These are phyloP conservation scores for Nephrotoma guestfalica DNA, from an alignment of 2,888 invertebrate genomes.

Conservation along the genomic window DNA sequence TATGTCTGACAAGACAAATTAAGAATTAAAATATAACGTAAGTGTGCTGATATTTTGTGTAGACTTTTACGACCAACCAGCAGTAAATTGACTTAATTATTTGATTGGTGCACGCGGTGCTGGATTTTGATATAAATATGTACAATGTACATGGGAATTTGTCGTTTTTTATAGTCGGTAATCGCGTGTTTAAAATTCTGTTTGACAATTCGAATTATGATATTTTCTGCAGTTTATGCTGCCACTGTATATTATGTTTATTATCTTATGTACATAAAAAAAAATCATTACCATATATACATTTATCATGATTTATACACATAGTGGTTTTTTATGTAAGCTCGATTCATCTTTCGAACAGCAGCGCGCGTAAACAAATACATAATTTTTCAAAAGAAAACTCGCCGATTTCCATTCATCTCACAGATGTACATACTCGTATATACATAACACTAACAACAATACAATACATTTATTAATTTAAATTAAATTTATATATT, in stretches of 20 bases:
- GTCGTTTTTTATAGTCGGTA: not conserved
- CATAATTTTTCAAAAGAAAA: not conserved
- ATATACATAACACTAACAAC: not conserved
- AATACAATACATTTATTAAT: not conserved
- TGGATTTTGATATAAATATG: not conserved
- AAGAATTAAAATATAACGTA: not conserved
- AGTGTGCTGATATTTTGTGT: not conserved
- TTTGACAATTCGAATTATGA: not conserved
- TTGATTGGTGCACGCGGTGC: not conserved
- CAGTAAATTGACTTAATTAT: not conserved
- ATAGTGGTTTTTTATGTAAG: not conserved
- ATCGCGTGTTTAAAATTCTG: not conserved
- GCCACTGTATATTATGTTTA: not conserved
- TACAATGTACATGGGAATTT: not conserved
- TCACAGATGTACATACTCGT: not conserved
- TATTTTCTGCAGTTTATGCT: not conserved
- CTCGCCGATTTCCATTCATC: not conserved
- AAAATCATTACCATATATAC: not conserved
- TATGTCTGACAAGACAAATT: not conserved
- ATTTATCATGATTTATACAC: not conserved
- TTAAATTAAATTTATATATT: not conserved
- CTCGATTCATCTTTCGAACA: not conserved
- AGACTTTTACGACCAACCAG: not conserved
- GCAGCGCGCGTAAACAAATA: not conserved
- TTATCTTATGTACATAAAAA: not conserved